Evolutionary conservation across 2,888 invertebrate species (phyloP).

Genomic region (Artemia sp.): DNA sequence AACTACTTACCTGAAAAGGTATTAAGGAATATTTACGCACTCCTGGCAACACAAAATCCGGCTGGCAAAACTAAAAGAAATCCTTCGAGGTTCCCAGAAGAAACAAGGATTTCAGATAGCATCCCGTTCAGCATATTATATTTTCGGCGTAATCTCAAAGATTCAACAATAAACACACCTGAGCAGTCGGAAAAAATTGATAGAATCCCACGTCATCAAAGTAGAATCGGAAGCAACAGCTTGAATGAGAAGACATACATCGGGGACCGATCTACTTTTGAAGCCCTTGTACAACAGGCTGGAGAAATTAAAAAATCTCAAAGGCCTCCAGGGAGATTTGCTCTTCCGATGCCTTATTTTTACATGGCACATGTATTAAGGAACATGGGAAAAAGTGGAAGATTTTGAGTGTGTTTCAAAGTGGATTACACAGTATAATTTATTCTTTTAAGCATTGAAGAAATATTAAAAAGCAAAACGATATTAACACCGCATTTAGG

Average conservation of each 20-base stretch:
- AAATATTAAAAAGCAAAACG: no score
- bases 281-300: constrained; percentile 5
- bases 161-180: background rate
- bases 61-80: background rate
- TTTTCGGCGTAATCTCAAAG: constrained; percentile 26
- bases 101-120: constrained; percentile 39
- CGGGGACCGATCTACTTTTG: constrained; percentile 1
- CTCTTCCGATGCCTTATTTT: background rate
- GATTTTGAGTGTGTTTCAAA: background rate
- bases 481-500: no score
- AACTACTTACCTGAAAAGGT: no score
- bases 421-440: no score
- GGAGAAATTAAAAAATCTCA: background rate
- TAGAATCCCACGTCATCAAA: background rate
- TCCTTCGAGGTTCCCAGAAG: background rate
- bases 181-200: background rate
- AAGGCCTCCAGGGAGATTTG: background rate
- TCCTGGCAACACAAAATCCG: no score
- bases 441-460: no score
- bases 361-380: background rate
- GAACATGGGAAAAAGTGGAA: constrained; percentile 3
- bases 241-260: background rate
- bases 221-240: background rate
- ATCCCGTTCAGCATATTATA: constrained; percentile 39
- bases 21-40: no score